Conservation (phyloP, 2,797 vertebrate genomes). For the Sphenodon punctatus region DNA sequence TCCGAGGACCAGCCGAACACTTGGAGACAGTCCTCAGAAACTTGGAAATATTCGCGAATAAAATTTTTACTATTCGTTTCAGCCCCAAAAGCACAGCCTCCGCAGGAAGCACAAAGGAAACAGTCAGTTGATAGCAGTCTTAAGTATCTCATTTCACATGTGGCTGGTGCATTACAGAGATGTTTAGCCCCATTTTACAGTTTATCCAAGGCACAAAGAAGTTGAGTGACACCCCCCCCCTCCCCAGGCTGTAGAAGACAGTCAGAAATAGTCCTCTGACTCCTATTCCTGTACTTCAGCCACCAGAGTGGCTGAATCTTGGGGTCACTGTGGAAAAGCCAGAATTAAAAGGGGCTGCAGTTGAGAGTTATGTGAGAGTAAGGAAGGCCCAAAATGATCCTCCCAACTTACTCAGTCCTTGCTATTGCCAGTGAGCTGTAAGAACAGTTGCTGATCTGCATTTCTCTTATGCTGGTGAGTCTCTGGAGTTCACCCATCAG, state of each 20-base stretch:
- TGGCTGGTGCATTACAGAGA: neutral
- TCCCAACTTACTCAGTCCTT: neutral
- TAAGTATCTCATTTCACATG: neutral
- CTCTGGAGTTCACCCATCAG: no score
- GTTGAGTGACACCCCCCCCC: neutral
- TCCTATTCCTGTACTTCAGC: no score
- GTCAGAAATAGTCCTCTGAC: neutral
- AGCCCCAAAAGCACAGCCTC: no score
- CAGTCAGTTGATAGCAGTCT: no score
- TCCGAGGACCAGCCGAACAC: no score
- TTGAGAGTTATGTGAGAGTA: neutral
- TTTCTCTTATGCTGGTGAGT: no score
- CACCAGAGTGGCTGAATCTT: neutral
- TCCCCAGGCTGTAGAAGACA: neutral
- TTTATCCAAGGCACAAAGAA: neutral
- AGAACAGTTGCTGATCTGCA: no score
- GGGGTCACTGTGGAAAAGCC: neutral
- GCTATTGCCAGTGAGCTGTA: no score
- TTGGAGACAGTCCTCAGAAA: no score
- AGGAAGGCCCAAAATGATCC: neutral
- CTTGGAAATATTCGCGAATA: no score
- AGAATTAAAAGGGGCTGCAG: accelerated
- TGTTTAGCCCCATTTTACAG: neutral
- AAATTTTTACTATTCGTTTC: no score
- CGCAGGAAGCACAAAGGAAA: no score